These are phyloP conservation scores for Ephestia elutella DNA, from an alignment of 1,140 invertebrate species.

Conservation along the genomic window DNA sequence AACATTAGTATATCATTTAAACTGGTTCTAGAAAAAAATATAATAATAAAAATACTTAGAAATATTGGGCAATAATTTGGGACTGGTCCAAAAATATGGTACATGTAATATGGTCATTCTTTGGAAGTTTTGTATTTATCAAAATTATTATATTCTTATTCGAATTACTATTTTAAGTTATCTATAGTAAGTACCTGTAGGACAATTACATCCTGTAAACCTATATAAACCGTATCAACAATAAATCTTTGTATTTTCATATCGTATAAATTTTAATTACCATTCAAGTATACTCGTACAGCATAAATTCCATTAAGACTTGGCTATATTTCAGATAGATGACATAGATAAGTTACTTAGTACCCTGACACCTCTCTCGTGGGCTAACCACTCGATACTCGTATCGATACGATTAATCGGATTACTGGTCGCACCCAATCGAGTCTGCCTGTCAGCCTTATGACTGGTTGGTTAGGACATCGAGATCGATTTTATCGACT, in stretches of 20 bases:
- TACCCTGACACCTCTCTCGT: slow-evolving; percentile 7
- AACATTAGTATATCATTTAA: too few relatives aligned
- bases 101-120: too few relatives aligned
- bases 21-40: too few relatives aligned
- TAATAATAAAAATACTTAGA: too few relatives aligned
- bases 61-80: too few relatives aligned
- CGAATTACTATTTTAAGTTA: too few relatives aligned
- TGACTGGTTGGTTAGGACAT: not conserved
- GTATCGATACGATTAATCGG: slow-evolving; percentile 32
- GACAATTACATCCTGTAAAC: too few relatives aligned
- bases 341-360: not conserved
- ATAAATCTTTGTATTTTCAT: not conserved
- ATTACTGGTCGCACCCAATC: slow-evolving; percentile 27
- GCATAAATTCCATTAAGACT: not conserved
- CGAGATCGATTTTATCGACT: not conserved
- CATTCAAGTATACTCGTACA: not conserved
- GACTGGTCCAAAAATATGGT: too few relatives aligned
- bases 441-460: not conserved
- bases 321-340: slow-evolving; percentile 1
- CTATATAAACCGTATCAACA: too few relatives aligned
- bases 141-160: too few relatives aligned
- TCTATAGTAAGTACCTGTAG: too few relatives aligned
- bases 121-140: too few relatives aligned
- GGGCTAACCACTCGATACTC: not conserved
- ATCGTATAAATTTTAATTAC: not conserved